A percentile compares a stretch with the other conserved stretches of the same genome.
phyloP scores from a whole-genome alignment of 2,797 vertebrate species.

The Mormyrus proboscirostris region DNA sequence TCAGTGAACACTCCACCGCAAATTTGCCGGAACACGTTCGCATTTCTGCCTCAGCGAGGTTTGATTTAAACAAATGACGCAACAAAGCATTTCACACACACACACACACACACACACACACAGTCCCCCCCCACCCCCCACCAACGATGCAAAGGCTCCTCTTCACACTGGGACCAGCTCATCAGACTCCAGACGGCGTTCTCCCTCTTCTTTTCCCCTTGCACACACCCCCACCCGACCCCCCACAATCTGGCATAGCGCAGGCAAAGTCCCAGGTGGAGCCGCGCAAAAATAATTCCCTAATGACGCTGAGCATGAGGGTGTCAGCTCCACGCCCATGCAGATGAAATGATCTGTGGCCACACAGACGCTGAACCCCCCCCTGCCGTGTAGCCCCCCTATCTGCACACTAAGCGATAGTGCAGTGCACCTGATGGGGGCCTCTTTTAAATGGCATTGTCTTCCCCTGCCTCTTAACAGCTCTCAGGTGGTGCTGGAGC shows the following conservation, averaged over 20 bases:
- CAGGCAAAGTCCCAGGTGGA: not conserved
- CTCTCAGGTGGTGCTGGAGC: not conserved
- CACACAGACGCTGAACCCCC: not conserved
- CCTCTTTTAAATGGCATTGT: not conserved
- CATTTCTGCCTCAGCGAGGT: not conserved
- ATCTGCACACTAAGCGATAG: not conserved
- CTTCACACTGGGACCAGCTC: not conserved
- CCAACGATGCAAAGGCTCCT: not conserved
- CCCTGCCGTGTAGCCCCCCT: not conserved
- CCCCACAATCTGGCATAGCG: not conserved
- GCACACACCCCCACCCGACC: not conserved
- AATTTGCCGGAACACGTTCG: not conserved
- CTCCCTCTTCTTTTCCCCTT: not conserved
- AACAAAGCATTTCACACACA: not conserved
- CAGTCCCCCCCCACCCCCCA: not conserved
- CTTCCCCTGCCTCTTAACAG: not conserved
- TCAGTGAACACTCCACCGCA: not conserved
- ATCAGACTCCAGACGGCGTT: not conserved
- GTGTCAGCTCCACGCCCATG: not conserved
- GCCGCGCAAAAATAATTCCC: not conserved
- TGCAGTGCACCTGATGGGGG: not conserved
- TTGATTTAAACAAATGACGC: not conserved
- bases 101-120: too few species aligned
- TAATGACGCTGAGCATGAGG: not conserved
- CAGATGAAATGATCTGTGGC: conserved; percentile 13